Evolutionary conservation across 2,113 vertebrate species (phyloP).

Genomic region (Lepus americanus): DNA sequence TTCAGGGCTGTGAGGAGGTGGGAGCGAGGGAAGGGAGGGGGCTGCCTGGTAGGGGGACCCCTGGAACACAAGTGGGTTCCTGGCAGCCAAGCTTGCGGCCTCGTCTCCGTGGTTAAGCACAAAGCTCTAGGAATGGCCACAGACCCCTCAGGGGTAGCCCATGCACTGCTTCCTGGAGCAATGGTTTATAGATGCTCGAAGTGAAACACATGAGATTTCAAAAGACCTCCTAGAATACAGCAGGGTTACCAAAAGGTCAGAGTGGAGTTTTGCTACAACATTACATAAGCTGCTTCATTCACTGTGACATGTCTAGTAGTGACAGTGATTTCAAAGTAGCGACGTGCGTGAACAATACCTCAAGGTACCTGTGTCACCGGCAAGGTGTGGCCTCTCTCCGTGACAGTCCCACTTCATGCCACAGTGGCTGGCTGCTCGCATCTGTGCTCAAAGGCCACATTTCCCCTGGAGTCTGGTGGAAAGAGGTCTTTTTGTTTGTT

Average conservation of each 20-base stretch:
- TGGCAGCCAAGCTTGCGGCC: neutral
- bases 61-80: neutral
- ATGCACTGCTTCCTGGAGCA: neutral
- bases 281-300: neutral
- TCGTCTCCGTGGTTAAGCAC: neutral
- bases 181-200: neutral
- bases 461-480: neutral
- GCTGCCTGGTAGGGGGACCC: neutral
- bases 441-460: neutral
- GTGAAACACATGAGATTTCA: neutral
- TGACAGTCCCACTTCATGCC: neutral
- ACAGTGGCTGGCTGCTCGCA: fast-evolving
- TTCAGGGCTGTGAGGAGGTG: neutral
- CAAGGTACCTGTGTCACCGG: neutral
- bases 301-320: neutral
- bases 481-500: neutral
- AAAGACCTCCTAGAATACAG: neutral
- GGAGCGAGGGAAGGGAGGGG: neutral
- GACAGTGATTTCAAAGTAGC: neutral
- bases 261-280: neutral
- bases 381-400: neutral
- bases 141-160: neutral
- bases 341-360: neutral
- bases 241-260: neutral
- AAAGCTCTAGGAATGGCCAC: neutral